Conservation (phyloP, 53 echinoderm and acorn worm genomes). For the Antedon mediterranea region DNA sequence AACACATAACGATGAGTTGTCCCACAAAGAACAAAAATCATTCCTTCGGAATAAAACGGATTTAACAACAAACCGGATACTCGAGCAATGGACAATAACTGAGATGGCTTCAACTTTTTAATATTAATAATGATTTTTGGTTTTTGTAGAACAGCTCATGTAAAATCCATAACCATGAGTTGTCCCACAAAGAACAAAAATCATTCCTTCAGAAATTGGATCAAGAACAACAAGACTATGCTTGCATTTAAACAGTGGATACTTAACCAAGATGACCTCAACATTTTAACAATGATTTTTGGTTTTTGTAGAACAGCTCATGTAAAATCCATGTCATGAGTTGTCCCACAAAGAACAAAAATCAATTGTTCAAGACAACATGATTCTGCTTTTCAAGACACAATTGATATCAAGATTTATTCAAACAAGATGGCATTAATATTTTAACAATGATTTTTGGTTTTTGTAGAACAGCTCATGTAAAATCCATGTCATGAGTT, state of each 20-base stretch:
- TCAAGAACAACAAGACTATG: too few relatives aligned
- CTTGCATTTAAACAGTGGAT: too few relatives aligned
- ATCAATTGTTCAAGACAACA: constrained; percentile 6
- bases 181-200: constrained; percentile 99
- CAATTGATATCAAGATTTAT: too few relatives aligned
- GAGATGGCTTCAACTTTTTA: background rate
- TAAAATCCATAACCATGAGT: constrained; percentile 55
- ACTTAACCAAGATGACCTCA: too few relatives aligned
- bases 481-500: constrained; percentile 61
- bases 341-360: constrained; percentile 99
- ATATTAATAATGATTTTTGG: constrained; percentile 48
- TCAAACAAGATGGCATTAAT: too few relatives aligned
- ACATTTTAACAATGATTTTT: constrained; percentile 42
- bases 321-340: constrained; percentile 59
- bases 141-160: constrained; percentile 99
- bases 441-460: constrained; percentile 52
- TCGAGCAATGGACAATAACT: too few relatives aligned
- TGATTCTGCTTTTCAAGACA: too few relatives aligned
- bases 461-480: constrained; percentile 99
- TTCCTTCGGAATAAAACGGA: too few relatives aligned
- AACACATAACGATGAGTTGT: constrained; percentile 73
- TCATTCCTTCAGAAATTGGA: too few relatives aligned
- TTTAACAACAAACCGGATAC: too few relatives aligned
- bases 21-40: too few relatives aligned
- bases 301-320: constrained; percentile 99